These are phyloP conservation scores for Leptocoma aspasia DNA, from an alignment of 2,113 vertebrate species.

Conservation along the genomic window DNA sequence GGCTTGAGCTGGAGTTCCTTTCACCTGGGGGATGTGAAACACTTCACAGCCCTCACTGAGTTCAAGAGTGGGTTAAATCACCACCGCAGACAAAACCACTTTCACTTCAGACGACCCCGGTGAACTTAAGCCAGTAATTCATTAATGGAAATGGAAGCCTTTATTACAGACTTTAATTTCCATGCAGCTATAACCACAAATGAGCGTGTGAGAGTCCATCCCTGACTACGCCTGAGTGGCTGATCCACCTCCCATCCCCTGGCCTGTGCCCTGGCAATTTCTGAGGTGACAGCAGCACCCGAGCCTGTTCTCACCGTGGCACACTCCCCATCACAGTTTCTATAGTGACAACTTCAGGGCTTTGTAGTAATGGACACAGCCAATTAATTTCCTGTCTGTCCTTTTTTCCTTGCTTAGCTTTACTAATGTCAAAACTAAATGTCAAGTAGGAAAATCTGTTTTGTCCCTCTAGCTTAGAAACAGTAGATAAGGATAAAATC, in stretches of 20 bases:
- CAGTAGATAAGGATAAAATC: slow-evolving; percentile 10
- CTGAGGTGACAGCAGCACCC: background rate
- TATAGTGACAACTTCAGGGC: slow-evolving; percentile 19
- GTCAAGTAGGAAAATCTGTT: slow-evolving; percentile 38
- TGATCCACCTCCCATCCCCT: background rate
- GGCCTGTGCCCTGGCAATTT: background rate
- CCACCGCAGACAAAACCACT: background rate
- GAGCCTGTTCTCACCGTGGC: background rate
- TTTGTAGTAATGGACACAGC: slow-evolving; percentile 31
- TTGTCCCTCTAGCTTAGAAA: slow-evolving; percentile 10
- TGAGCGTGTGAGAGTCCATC: background rate
- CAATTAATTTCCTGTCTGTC: slow-evolving; percentile 53
- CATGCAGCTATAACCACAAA: background rate
- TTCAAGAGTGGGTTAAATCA: background rate
- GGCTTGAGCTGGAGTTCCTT: background rate
- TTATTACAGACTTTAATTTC: slow-evolving; percentile 35
- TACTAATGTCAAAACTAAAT: slow-evolving; percentile 40
- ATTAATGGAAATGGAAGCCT: slow-evolving; percentile 33
- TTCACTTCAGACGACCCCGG: background rate
- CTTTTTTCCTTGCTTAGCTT: slow-evolving; percentile 11
- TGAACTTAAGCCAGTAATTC: slow-evolving; percentile 26
- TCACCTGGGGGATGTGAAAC: background rate
- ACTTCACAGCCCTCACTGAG: background rate
- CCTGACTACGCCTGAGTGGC: background rate
- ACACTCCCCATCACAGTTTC: slow-evolving; percentile 15